Conservation (phyloP, 2,797 vertebrate species). For the Pteronotus mesoamericanus region DNA sequence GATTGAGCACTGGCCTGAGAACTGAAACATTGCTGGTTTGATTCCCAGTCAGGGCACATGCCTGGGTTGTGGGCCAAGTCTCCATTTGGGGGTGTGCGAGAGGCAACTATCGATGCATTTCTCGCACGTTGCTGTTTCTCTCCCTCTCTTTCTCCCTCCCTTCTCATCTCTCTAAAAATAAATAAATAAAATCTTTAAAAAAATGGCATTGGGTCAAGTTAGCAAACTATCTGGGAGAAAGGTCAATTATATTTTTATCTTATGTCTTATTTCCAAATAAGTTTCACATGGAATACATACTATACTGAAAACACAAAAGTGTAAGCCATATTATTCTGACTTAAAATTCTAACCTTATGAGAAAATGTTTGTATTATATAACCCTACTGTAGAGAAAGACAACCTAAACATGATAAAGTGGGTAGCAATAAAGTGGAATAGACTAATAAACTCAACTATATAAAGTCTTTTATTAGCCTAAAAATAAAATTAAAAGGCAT, state of each 20-base stretch:
- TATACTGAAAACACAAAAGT: background rate
- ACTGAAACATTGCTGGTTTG: too few relatives aligned
- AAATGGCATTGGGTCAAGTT: background rate
- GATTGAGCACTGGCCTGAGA: too few relatives aligned
- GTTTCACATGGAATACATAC: background rate
- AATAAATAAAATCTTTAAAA: too few relatives aligned
- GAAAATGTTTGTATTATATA: background rate
- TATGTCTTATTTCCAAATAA: background rate
- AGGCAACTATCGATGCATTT: too few relatives aligned
- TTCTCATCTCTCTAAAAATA: too few relatives aligned
- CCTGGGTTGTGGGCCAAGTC: too few relatives aligned
- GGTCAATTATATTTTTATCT: background rate
- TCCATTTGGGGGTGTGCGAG: too few relatives aligned
- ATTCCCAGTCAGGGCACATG: too few relatives aligned
- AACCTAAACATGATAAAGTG: background rate
- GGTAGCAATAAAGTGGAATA: background rate
- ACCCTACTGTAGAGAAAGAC: background rate
- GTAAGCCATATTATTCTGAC: background rate
- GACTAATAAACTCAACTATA: background rate
- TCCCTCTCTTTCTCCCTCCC: too few relatives aligned
- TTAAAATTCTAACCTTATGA: background rate
- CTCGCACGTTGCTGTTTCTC: too few relatives aligned
- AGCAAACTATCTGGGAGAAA: background rate
- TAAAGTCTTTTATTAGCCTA: background rate
- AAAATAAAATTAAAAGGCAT: background rate